Conservation (phyloP, 1,140 invertebrate genomes). For the Geopemphigus sp. region DNA sequence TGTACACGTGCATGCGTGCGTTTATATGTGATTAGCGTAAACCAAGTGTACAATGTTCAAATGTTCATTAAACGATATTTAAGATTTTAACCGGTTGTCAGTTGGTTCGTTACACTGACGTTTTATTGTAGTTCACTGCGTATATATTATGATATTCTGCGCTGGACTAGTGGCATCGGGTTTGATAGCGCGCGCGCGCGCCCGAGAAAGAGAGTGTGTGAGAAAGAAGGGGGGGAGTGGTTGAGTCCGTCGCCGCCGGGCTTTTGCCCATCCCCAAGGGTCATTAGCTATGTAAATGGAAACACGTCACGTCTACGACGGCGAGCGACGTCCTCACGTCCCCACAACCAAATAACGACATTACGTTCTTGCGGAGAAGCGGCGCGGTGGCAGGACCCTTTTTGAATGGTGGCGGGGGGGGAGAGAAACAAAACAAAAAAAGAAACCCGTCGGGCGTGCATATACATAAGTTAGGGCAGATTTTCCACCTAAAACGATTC, state of each 20-base stretch:
- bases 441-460: not conserved
- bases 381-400: not conserved
- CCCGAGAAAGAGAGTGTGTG: too few species aligned
- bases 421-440: not conserved
- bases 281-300: conserved; percentile 49
- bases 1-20: too few species aligned
- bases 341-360: not conserved
- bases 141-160: not conserved
- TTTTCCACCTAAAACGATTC: not conserved
- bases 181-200: too few species aligned
- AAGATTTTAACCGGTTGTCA: too few species aligned
- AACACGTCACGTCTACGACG: conserved; percentile 43
- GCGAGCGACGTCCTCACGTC: conserved; percentile 1
- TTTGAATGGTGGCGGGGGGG: not conserved
- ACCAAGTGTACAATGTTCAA: not conserved
- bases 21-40: not conserved
- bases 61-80: not conserved
- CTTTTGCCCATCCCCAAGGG: conserved; percentile 22
- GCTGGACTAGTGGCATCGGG: not conserved
- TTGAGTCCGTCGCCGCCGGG: not conserved
- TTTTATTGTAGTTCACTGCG: not conserved
- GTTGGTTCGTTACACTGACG: too few species aligned
- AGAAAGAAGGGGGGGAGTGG: too few species aligned
- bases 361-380: not conserved
- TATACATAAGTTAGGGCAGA: not conserved